Conservation (phyloP, 2,888 invertebrate species). For the Unio pictorum region DNA sequence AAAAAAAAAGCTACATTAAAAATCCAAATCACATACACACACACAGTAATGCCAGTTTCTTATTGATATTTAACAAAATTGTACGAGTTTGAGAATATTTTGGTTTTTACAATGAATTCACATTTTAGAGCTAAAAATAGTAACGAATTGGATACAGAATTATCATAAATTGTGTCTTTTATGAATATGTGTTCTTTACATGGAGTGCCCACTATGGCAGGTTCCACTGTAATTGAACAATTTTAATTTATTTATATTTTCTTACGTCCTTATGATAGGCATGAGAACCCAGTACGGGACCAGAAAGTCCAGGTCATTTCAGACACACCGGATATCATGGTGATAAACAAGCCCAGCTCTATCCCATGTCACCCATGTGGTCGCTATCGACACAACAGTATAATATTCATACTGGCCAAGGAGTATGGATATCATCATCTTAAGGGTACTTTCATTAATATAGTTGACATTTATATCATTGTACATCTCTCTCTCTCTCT, state of each 20-base stretch:
- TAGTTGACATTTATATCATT: neutral
- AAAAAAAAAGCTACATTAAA: no score
- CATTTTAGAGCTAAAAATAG: no score
- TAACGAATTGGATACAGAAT: no score
- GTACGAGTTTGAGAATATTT: no score
- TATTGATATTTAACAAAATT: no score
- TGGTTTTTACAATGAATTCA: no score
- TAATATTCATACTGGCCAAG: constrained; percentile 95
- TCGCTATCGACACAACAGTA: constrained; percentile 96
- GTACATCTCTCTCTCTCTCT: no score
- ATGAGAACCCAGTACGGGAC: constrained; percentile 98
- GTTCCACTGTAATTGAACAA: neutral
- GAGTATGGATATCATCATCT: constrained; percentile 95
- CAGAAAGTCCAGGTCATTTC: constrained; percentile 93
- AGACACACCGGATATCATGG: constrained; percentile 98
- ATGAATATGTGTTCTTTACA: neutral
- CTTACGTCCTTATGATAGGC: constrained; percentile 69
- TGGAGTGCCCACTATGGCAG: constrained; percentile 3
- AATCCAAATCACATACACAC: no score
- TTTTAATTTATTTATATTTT: constrained; percentile 1
- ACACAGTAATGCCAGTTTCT: no score
- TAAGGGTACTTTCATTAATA: constrained; percentile 75
- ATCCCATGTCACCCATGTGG: constrained; percentile 99
- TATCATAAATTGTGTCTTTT: no score
- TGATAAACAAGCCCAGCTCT: constrained; percentile 99